These are phyloP conservation scores for Crematogaster levior DNA, from an alignment of 2,888 invertebrate genomes.

Conservation along the genomic window DNA sequence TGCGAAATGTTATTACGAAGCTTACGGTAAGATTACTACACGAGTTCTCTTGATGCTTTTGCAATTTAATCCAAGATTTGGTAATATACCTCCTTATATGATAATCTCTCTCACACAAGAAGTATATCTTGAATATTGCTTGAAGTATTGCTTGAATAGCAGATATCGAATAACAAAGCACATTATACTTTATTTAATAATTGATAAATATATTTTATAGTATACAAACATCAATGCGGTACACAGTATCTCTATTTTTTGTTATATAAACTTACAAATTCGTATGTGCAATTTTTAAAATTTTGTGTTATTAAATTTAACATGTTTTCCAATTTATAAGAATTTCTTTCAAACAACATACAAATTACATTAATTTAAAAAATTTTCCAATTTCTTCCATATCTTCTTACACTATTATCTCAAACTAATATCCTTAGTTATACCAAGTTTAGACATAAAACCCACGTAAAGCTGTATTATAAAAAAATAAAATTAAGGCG, in stretches of 20 bases:
- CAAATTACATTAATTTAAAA: background rate
- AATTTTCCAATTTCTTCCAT: background rate
- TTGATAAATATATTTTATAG: background rate
- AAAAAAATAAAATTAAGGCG: background rate
- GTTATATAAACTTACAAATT: background rate
- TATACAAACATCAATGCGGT: too few relatives aligned
- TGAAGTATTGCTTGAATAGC: too few relatives aligned
- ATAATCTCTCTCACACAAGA: background rate
- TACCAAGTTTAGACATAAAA: background rate
- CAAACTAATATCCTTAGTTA: background rate
- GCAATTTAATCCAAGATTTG: background rate
- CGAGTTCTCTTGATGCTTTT: background rate
- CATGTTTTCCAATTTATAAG: background rate
- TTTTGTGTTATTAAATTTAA: background rate
- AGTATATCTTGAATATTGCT: too few relatives aligned
- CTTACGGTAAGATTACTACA: background rate
- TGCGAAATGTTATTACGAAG: background rate
- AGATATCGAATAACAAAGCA: background rate
- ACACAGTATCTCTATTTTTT: background rate
- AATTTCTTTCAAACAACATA: background rate
- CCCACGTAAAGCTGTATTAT: background rate
- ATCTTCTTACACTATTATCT: background rate
- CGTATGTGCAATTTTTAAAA: background rate
- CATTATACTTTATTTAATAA: background rate
- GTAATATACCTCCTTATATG: background rate